phyloP scores from a whole-genome alignment of 2,797 vertebrate species.

The Sebastes jordani region DNA sequence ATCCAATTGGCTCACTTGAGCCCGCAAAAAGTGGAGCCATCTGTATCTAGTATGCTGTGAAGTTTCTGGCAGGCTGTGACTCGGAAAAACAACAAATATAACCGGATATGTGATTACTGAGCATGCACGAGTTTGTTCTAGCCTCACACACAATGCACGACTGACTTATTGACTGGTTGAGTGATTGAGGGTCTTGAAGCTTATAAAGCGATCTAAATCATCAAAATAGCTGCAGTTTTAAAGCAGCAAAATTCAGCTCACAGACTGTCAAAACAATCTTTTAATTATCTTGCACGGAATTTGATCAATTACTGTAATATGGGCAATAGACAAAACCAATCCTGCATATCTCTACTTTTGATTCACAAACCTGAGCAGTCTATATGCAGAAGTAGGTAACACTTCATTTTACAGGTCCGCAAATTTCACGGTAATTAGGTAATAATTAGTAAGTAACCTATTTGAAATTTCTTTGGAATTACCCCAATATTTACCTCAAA shows the following conservation, averaged over 20 bases:
- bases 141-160: background rate
- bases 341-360: background rate
- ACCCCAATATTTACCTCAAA: too few species aligned
- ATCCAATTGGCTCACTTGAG: background rate
- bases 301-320: background rate
- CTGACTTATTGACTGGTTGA: background rate
- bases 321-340: background rate
- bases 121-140: slow-evolving; percentile 3
- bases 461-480: too few species aligned
- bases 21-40: slow-evolving; percentile 7
- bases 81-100: slow-evolving; percentile 38
- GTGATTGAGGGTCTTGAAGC: background rate
- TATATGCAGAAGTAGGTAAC: too few species aligned
- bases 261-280: background rate
- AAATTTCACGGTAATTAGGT: too few species aligned
- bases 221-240: background rate
- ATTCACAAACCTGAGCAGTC: background rate
- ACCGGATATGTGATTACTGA: slow-evolving; percentile 25
- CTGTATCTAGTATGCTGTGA: background rate
- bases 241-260: background rate
- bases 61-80: slow-evolving; percentile 15
- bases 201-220: background rate
- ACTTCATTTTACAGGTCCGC: too few species aligned
- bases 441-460: too few species aligned
- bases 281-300: background rate